Evolutionary conservation across 2,113 vertebrate species (phyloP).

Genomic region (Pholis gunnellus): DNA sequence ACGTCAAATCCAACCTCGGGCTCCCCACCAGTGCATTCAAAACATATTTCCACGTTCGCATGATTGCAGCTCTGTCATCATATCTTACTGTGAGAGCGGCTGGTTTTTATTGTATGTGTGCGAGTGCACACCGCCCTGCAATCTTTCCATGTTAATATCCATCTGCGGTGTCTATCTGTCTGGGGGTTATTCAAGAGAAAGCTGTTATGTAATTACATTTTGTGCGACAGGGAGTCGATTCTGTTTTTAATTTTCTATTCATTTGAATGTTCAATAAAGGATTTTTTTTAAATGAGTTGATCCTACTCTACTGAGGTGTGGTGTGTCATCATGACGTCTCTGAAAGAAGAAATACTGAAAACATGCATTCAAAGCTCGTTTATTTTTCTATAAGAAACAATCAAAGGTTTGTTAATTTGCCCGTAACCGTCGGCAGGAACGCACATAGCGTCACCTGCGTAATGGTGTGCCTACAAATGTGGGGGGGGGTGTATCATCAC

Average conservation of each 20-base stretch:
- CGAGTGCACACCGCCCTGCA: constrained; percentile 18
- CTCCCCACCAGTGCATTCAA: constrained; percentile 69
- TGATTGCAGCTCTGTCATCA: constrained; percentile 71
- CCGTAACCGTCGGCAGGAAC: neutral
- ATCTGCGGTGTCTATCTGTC: neutral
- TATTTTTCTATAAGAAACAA: neutral
- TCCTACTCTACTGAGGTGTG: neutral
- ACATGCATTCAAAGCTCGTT: neutral
- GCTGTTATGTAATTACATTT: constrained; percentile 35
- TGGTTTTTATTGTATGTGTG: constrained; percentile 54
- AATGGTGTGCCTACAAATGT: neutral
- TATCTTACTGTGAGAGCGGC: constrained; percentile 44
- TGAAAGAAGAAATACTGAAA: neutral
- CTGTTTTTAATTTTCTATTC: neutral
- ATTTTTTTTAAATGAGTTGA: neutral
- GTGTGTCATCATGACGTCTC: neutral
- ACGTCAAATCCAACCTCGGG: constrained; percentile 74
- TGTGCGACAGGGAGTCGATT: neutral
- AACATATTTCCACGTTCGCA: constrained; percentile 73
- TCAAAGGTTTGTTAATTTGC: neutral
- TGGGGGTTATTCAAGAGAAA: constrained; percentile 27
- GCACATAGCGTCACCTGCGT: neutral
- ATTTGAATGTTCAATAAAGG: constrained; percentile 1
- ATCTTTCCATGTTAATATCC: constrained; percentile 50
- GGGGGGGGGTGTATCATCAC: no score